Base-by-base conservation (phyloP, 2,113 vertebrate species). In the Plecturocebus donacophilus region DNA sequence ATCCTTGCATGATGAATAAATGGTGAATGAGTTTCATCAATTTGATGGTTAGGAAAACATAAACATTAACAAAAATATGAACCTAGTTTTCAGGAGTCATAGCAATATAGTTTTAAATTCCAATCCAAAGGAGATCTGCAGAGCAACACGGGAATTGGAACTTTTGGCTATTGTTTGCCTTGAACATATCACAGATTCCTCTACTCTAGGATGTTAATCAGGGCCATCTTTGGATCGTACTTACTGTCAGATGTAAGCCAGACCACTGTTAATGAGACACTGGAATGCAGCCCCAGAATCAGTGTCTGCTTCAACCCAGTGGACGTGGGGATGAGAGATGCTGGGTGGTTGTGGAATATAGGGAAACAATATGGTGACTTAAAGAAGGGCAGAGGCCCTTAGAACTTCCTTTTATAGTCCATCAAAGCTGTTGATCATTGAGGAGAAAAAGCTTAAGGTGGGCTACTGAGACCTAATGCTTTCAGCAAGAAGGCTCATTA, bases 231-330 rank as follows among this genome's bases (percentile, higher is more conserved):
- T 90, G 68, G 73, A 68, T 81, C 38, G 45, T n/a, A 75, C 76
- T 95, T 82, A 64, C 95, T 90, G 23, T 92, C 91, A 89, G 35
- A 92, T 64, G 13, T 35, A 87, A 96, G 75, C 58, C 80, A 79
- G 84, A 42, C 52, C 8, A 45, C 52, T 94, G n/a, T 56, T 86
- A 54, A 90, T 90, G 93, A 95, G 87, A 12, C 2, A 82, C 87
- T 82, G 66, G 71, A 91, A 93, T 47, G 56, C 79, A 66, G 58
- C 9, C 47, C 35, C 68, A 52, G 87, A 86, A 45, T 66, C 80
- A 75, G 70, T 49, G 87, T 91, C 81, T 83, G 52, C 89, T 79
- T 81, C 58, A 83, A 21, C 84, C 79, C 80, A 92, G 86, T 96
- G 76, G 21, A 17, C 68, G 25, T 79, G 80, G 58, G 61, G 76